A percentile compares a stretch with the other conserved stretches of the same genome.
Conservation (phyloP, 37 sponge, comb jelly and placozoan species). For the Hormiphora californensis region DNA sequence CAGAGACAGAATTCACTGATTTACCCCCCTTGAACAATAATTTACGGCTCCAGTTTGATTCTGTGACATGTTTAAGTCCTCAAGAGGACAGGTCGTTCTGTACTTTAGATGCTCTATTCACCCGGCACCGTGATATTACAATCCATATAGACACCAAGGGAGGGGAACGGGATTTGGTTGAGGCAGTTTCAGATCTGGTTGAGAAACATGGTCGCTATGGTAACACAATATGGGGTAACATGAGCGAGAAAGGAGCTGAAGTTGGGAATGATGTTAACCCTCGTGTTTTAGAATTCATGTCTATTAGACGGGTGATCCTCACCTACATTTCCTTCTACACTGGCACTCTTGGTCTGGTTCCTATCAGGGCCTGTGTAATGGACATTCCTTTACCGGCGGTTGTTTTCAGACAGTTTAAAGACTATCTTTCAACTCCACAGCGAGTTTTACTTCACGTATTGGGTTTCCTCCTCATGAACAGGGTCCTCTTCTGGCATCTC, state of each 20-base stretch:
- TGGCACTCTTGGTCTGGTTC: not conserved
- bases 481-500: conserved; percentile 30
- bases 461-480: conserved; percentile 6
- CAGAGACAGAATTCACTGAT: conserved; percentile 5
- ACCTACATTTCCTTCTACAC: not conserved
- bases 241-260: not conserved
- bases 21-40: not conserved
- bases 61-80: not conserved
- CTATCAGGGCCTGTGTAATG: not conserved
- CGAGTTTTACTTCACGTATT: not conserved
- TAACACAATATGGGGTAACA: conserved; percentile 35
- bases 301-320: not conserved
- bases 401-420: not conserved
- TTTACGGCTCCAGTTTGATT: not conserved
- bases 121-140: not conserved
- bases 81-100: not conserved
- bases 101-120: not conserved
- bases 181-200: conserved; percentile 2
- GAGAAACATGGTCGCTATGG: not conserved
- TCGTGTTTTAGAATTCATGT: not conserved
- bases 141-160: conserved; percentile 43
- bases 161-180: not conserved
- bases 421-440: not conserved
- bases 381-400: not conserved
- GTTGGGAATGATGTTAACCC: not conserved